Percentiles rank a stretch among this genome's conserved stretches.
These are phyloP conservation scores for Drosophila incognita DNA, from an alignment of 2,888 invertebrate genomes.

Conservation along the genomic window DNA sequence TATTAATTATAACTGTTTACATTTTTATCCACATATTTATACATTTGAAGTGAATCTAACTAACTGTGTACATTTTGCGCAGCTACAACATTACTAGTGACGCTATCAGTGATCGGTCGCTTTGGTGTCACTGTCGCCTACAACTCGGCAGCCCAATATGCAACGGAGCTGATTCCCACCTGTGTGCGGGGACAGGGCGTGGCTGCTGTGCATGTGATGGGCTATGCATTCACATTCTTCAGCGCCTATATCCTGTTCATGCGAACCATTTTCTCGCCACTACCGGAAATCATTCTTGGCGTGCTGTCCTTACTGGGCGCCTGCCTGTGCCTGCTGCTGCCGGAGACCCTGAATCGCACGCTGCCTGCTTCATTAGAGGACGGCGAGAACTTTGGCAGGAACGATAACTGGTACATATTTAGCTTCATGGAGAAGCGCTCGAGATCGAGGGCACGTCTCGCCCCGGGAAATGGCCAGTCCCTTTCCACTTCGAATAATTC, in stretches of 20 bases:
- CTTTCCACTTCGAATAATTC: constrained; percentile 41
- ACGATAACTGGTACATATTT: constrained; percentile 86
- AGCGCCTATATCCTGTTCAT: constrained; percentile 87
- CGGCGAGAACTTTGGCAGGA: constrained; percentile 87
- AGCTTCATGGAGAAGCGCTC: constrained; percentile 76
- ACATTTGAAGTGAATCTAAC: not conserved
- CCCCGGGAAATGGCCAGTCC: constrained; percentile 38
- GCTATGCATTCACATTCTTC: constrained; percentile 87
- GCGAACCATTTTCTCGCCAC: constrained; percentile 83
- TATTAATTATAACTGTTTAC: not conserved
- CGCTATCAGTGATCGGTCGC: constrained; percentile 86
- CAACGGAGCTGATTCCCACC: constrained; percentile 88
- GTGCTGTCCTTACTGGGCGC: constrained; percentile 86
- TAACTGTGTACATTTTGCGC: not conserved
- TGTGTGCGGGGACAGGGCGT: constrained; percentile 88
- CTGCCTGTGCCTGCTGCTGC: constrained; percentile 86
- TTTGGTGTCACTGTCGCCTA: constrained; percentile 88
- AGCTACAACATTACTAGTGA: constrained; percentile 82
- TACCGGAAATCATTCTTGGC: constrained; percentile 87
- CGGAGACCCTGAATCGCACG: constrained; percentile 87
- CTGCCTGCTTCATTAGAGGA: constrained; percentile 87
- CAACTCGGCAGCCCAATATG: constrained; percentile 88
- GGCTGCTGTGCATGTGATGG: constrained; percentile 87
- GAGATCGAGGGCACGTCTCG: constrained; percentile 65
- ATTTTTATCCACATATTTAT: not conserved